phyloP scores from a whole-genome alignment of 2,113 vertebrate species.

The Oryzias javanicus region DNA sequence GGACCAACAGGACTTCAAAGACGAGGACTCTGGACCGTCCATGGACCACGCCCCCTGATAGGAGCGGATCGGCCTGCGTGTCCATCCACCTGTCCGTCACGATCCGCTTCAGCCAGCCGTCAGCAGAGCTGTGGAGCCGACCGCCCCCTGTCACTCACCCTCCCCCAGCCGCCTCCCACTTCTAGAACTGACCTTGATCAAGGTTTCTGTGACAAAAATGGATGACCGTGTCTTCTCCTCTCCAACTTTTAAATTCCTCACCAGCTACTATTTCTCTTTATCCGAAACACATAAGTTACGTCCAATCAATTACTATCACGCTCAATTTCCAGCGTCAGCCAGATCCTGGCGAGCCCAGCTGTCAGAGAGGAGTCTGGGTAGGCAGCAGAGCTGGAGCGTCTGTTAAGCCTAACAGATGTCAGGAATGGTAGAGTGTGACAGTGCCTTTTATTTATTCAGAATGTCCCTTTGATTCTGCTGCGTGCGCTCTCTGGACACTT shows the following conservation, averaged over 20 bases:
- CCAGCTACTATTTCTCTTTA: slow-evolving; percentile 55
- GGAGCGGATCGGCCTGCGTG: slow-evolving; percentile 1
- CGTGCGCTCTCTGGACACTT: slow-evolving; percentile 23
- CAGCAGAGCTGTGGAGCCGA: slow-evolving; percentile 33
- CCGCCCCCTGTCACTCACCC: slow-evolving; percentile 31
- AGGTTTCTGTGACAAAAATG: slow-evolving; percentile 52
- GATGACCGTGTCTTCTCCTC: slow-evolving; percentile 44
- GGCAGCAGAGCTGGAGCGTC: slow-evolving; percentile 35
- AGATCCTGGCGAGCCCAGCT: slow-evolving; percentile 46
- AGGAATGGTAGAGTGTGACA: slow-evolving; percentile 23
- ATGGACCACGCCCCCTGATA: slow-evolving; percentile 76
- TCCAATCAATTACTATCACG: slow-evolving; percentile 60
- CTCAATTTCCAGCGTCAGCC: slow-evolving; percentile 55
- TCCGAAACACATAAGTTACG: slow-evolving; percentile 50
- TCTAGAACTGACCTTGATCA: slow-evolving; percentile 60
- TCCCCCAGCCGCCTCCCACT: background rate
- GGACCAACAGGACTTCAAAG: slow-evolving; percentile 59
- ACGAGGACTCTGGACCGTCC: slow-evolving; percentile 62
- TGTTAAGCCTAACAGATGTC: slow-evolving; percentile 53
- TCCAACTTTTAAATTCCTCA: slow-evolving; percentile 44
- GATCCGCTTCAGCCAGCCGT: slow-evolving; percentile 23
- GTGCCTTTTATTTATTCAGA: slow-evolving; percentile 37
- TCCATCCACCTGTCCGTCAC: slow-evolving; percentile 35
- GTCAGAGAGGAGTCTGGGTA: slow-evolving; percentile 31
- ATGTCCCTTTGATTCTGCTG: slow-evolving; percentile 18